Percentiles rank a stretch among this genome's conserved stretches.
These are phyloP conservation scores for Microdon myrmicae DNA, from an alignment of 2,888 invertebrate species.

Conservation along the genomic window DNA sequence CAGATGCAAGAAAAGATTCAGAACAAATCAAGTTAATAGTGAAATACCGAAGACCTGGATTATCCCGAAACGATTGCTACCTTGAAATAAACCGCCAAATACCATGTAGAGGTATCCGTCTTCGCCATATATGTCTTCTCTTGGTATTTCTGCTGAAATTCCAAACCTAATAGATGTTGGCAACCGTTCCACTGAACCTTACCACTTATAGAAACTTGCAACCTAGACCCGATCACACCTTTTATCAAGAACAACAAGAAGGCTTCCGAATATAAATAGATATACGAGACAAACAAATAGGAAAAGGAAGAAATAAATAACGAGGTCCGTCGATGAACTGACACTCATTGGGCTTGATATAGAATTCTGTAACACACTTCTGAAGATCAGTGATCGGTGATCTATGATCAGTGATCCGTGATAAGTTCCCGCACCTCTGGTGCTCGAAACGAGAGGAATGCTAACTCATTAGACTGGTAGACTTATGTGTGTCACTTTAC, in stretches of 20 bases:
- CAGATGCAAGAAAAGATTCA: too few relatives aligned
- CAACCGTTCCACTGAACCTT: conserved; percentile 15
- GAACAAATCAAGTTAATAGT: too few relatives aligned
- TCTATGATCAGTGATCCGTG: conserved; percentile 36
- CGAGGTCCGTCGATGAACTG: conserved; percentile 30
- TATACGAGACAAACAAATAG: not conserved
- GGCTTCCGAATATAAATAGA: conserved; percentile 3
- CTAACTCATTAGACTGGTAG: conserved; percentile 22
- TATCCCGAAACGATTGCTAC: conserved; percentile 47
- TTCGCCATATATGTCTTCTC: conserved; percentile 37
- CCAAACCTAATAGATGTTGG: conserved; percentile 9
- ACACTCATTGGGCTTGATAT: conserved; percentile 21
- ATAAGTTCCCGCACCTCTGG: conserved; percentile 21
- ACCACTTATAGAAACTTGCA: conserved; percentile 37
- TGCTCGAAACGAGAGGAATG: too few relatives aligned
- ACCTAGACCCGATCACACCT: conserved; percentile 41
- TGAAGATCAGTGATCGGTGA: conserved; percentile 29
- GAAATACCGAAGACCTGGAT: conserved; percentile 30
- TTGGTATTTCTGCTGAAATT: conserved; percentile 20
- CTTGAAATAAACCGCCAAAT: conserved; percentile 42
- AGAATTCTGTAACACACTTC: conserved; percentile 37
- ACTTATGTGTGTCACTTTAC: conserved; percentile 44
- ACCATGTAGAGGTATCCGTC: conserved; percentile 31
- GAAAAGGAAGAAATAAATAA: conserved; percentile 34
- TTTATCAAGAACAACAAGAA: conserved; percentile 19